Evolutionary conservation across 2,888 invertebrate genomes (phyloP).

Genomic region (Cylloceria caligata): DNA sequence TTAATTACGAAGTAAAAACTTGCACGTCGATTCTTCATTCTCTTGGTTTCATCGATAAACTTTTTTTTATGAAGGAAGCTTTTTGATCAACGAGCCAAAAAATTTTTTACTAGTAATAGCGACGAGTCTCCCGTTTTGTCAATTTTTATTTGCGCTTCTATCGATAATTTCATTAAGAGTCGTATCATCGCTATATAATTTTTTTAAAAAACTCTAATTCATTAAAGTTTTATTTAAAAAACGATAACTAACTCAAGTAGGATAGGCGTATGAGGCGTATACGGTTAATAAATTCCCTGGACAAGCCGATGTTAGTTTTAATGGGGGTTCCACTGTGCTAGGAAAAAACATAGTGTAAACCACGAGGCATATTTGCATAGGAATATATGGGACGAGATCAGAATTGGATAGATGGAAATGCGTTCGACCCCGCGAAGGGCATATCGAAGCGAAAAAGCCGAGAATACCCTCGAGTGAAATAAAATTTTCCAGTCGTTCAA

Average conservation of each 20-base stretch:
- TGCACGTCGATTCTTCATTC: too few relatives aligned
- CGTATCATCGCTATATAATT: too few relatives aligned
- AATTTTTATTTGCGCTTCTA: too few relatives aligned
- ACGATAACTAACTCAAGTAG: not conserved
- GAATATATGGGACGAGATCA: not conserved
- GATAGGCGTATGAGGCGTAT: not conserved
- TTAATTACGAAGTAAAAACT: too few relatives aligned
- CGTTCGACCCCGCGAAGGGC: not conserved
- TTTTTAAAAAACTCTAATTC: not conserved
- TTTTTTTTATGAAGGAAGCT: too few relatives aligned
- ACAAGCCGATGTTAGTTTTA: not conserved
- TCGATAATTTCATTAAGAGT: too few relatives aligned
- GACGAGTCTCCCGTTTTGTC: too few relatives aligned
- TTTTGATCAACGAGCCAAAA: too few relatives aligned
- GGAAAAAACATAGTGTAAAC: not conserved
- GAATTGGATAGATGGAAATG: conserved; percentile 21
- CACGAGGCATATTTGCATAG: conserved; percentile 9
- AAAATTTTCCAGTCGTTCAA: conserved; percentile 35
- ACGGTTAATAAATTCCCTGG: not conserved
- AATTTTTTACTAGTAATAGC: too few relatives aligned
- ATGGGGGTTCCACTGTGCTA: not conserved
- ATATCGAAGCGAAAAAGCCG: not conserved
- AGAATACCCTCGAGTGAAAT: conserved; percentile 33
- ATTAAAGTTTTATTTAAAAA: not conserved
- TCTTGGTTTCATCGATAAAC: too few relatives aligned